phyloP scores from a whole-genome alignment of 2,797 vertebrate genomes.

The Sphenodon punctatus region DNA sequence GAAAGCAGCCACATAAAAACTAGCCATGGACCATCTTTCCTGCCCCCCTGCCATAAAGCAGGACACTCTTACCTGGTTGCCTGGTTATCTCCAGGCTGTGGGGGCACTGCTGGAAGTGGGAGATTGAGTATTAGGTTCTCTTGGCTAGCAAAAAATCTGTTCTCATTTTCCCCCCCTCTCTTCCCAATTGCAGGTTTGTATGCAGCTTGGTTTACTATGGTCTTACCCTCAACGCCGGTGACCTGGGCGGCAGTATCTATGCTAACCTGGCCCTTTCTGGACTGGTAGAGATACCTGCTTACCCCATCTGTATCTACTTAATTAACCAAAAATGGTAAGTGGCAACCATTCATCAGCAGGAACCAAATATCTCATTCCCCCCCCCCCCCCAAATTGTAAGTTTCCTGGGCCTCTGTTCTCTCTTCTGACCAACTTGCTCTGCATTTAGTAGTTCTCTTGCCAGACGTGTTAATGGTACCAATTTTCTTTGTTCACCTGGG shows the following conservation, averaged over 20 bases:
- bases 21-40: too few relatives aligned
- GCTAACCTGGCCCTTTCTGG: conserved; percentile 82
- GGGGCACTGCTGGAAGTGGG: neutral
- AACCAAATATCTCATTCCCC: neutral
- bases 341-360: neutral
- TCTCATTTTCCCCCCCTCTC: neutral
- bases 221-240: conserved; percentile 80
- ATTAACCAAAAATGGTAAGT: conserved; percentile 81
- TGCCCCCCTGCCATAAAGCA: too few relatives aligned
- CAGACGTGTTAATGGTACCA: accelerated
- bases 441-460: neutral
- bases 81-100: too few relatives aligned
- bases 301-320: conserved; percentile 81
- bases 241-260: conserved; percentile 79
- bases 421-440: accelerated
- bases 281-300: conserved; percentile 80
- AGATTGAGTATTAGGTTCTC: neutral
- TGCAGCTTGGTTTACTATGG: conserved; percentile 85
- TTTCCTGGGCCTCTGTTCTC: neutral
- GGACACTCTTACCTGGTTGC: accelerated
- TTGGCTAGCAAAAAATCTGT: neutral
- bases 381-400: neutral
- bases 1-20: too few relatives aligned
- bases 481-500: neutral
- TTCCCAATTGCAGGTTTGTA: conserved; percentile 73